These are phyloP conservation scores for Peromyscus nudipes DNA, from an alignment of 2,797 vertebrate genomes.

Conservation along the genomic window DNA sequence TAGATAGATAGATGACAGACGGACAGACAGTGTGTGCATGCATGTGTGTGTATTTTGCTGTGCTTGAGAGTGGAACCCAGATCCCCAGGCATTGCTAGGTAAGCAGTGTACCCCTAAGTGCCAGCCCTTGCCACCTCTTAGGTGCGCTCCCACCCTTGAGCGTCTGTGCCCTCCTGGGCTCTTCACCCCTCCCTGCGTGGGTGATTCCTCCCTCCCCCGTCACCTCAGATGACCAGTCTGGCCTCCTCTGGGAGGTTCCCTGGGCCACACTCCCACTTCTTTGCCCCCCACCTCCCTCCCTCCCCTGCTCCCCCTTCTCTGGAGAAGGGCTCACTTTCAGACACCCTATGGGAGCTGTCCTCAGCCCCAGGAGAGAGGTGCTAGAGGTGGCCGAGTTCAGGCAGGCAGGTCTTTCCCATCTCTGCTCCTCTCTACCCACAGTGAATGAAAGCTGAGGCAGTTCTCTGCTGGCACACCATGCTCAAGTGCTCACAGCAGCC, in stretches of 20 bases:
- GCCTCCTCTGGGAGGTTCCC: neutral
- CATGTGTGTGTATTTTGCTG: neutral
- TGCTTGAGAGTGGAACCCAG: neutral
- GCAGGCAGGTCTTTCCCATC: accelerated
- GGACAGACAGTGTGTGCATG: neutral
- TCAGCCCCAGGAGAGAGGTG: neutral
- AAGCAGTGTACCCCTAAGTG: neutral
- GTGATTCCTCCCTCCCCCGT: neutral
- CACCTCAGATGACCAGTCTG: neutral
- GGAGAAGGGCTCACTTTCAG: neutral
- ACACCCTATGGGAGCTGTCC: accelerated
- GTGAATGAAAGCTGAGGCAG: neutral
- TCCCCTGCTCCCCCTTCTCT: neutral
- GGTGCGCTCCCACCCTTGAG: neutral
- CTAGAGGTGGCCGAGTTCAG: accelerated
- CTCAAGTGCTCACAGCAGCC: neutral
- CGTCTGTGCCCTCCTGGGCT: neutral
- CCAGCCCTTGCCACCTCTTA: neutral
- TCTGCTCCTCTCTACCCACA: too few relatives aligned
- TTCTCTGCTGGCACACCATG: accelerated
- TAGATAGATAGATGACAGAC: neutral
- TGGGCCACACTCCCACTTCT: neutral
- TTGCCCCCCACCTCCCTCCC: neutral
- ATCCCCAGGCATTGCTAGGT: neutral
- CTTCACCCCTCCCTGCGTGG: accelerated